Conservation (phyloP, 2,113 vertebrate species). For the Recurvirostra avosetta region DNA sequence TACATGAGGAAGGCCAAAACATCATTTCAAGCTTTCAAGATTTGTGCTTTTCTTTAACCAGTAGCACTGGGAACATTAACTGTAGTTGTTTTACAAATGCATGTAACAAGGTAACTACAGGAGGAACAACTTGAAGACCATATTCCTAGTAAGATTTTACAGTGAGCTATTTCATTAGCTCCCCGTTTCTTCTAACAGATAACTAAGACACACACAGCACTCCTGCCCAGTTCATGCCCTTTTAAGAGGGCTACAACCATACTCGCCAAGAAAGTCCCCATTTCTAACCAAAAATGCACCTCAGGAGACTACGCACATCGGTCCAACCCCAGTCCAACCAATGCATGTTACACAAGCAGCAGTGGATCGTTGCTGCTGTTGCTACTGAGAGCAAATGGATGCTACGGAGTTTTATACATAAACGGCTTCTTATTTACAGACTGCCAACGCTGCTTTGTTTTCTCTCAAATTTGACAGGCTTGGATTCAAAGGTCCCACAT, state of each 20-base stretch:
- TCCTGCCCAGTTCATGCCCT: not conserved
- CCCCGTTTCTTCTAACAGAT: not conserved
- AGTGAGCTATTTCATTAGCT: not conserved
- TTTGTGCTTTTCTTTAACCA: not conserved
- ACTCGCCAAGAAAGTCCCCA: rapidly evolving
- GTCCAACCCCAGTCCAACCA: not conserved
- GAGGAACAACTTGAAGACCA: not conserved
- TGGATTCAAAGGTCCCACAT: not conserved
- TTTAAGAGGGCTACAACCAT: not conserved
- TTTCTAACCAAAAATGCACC: not conserved
- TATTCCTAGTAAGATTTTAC: not conserved
- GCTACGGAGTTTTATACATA: not conserved
- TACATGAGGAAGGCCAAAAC: not conserved
- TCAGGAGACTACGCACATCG: rapidly evolving
- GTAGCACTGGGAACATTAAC: not conserved
- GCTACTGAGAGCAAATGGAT: not conserved
- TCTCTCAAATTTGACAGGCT: not conserved
- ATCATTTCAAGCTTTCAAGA: not conserved
- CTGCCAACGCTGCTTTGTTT: not conserved
- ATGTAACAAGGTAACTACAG: not conserved
- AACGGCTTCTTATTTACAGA: not conserved
- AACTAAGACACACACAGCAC: not conserved
- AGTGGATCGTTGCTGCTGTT: not conserved
- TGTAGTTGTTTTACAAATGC: not conserved
- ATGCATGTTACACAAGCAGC: rapidly evolving